phyloP scores from a whole-genome alignment of 2,113 vertebrate species.

The Esox niger region DNA sequence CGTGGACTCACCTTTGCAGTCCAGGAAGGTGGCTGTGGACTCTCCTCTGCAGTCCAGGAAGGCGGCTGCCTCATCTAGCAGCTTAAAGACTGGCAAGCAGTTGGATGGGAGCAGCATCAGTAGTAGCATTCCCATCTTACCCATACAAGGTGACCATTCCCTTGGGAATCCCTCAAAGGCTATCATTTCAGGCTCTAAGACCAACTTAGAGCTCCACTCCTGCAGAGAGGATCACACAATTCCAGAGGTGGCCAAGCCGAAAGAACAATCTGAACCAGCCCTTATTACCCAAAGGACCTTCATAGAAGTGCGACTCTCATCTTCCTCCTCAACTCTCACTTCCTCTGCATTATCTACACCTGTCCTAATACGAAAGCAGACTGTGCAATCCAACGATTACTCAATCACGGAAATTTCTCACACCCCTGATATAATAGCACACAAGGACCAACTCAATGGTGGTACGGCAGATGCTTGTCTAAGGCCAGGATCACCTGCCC shows the following conservation, averaged over 20 bases:
- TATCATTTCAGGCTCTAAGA: background rate
- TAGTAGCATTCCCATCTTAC: background rate
- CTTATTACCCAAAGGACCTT: constrained; percentile 73
- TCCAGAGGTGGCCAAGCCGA: constrained; percentile 10
- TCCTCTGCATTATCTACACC: constrained; percentile 53
- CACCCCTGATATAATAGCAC: constrained; percentile 6
- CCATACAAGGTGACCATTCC: constrained; percentile 10
- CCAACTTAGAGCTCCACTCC: constrained; percentile 23
- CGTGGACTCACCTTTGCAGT: too few species aligned
- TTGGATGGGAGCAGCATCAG: constrained; percentile 18
- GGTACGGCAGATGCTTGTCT: constrained; percentile 5
- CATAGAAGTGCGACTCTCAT: constrained; percentile 76
- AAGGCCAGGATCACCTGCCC: background rate
- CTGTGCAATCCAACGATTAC: constrained; percentile 15
- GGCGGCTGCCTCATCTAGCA: too few species aligned
- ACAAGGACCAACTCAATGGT: constrained; percentile 4
- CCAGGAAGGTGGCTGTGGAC: too few species aligned
- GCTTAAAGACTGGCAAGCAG: constrained; percentile 53
- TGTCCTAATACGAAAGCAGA: constrained; percentile 32
- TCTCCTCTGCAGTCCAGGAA: too few species aligned
- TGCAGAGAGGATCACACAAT: constrained; percentile 25
- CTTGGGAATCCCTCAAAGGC: constrained; percentile 16
- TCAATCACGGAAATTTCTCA: background rate
- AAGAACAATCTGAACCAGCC: constrained; percentile 22
- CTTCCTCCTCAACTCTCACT: constrained; percentile 44